Percentiles rank a stretch among this genome's conserved stretches.
Evolutionary conservation across 2,113 vertebrate species (phyloP).

Genomic region (Corynorhinus townsendii): DNA sequence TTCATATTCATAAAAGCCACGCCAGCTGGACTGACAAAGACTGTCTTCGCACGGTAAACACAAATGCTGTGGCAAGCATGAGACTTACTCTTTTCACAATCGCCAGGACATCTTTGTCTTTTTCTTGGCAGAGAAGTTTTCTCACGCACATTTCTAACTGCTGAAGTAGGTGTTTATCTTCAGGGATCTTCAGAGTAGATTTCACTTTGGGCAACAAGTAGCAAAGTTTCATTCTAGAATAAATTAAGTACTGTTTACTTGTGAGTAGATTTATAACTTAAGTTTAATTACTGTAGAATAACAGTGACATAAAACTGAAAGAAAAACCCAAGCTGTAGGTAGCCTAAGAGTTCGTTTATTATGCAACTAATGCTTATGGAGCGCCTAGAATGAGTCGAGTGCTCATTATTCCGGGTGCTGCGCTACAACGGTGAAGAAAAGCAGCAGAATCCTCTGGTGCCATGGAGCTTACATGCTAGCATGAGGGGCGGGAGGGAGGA

Average conservation of each 20-base stretch:
- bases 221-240: conserved; percentile 89
- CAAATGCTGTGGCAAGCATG: not conserved
- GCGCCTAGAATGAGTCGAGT: not conserved
- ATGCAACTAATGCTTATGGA: not conserved
- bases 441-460: not conserved
- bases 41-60: not conserved
- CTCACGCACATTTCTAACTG: conserved; percentile 93
- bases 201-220: conserved; percentile 92
- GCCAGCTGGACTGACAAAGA: not conserved
- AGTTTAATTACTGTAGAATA: not conserved
- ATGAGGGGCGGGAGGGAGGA: not conserved
- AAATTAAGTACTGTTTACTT: not conserved
- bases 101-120: conserved; percentile 94
- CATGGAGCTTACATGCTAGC: not conserved
- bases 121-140: conserved; percentile 92
- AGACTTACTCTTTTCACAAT: conserved; percentile 90
- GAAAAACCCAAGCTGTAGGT: not conserved
- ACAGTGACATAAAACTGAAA: not conserved
- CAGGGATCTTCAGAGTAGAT: conserved; percentile 89
- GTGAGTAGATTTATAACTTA: not conserved
- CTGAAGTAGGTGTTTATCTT: conserved; percentile 93
- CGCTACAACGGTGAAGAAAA: not conserved
- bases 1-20: not conserved
- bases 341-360: not conserved
- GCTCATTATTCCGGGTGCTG: not conserved